These are phyloP conservation scores for Lepilemur ruficaudatus DNA, from an alignment of 2,797 vertebrate species.

Conservation along the genomic window DNA sequence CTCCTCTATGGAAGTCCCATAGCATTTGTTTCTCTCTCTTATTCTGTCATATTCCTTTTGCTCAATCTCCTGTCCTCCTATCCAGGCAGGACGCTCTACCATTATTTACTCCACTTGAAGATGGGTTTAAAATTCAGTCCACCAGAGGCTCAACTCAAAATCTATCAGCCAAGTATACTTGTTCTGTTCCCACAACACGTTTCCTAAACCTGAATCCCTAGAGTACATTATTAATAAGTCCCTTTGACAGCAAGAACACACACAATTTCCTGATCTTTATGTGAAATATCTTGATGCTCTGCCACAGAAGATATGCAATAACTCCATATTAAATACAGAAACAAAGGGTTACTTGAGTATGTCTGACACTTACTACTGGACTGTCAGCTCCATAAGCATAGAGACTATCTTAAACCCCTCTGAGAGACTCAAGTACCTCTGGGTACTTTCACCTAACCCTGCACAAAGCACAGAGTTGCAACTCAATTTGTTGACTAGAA, in stretches of 20 bases:
- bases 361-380: background rate
- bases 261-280: background rate
- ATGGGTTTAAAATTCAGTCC: background rate
- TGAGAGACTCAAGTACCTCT: background rate
- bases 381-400: background rate
- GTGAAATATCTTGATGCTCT: background rate
- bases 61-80: background rate
- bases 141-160: background rate
- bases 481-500: background rate
- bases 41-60: slow-evolving; percentile 10
- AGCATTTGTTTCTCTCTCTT: slow-evolving; percentile 8
- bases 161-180: background rate
- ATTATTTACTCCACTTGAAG: background rate
- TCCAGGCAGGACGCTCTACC: background rate
- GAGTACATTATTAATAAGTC: background rate
- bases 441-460: background rate
- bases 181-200: background rate
- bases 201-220: background rate
- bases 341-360: background rate
- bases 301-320: background rate
- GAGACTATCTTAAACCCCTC: background rate
- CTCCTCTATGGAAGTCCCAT: background rate
- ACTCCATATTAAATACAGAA: background rate
- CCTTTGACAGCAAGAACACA: background rate
- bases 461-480: background rate